Evolutionary conservation across 2,888 invertebrate genomes (phyloP).

Genomic region (Hemaris fuciformis): DNA sequence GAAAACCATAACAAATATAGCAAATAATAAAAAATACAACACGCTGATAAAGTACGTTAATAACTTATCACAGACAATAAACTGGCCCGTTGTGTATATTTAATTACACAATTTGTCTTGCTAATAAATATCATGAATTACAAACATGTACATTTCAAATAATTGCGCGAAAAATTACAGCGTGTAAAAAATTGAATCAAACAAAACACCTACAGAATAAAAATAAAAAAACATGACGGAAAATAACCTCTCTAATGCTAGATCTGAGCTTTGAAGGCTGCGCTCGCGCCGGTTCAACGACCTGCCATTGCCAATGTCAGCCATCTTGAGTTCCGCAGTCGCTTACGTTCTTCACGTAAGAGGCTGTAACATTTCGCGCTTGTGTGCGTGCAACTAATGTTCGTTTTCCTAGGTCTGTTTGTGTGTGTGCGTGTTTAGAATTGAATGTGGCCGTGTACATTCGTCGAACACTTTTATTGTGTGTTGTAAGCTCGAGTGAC

Average conservation of each 20-base stretch:
- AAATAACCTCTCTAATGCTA: constrained; percentile 78
- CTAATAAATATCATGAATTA: constrained; percentile 17
- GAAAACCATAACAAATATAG: constrained; percentile 2
- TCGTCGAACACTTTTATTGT: constrained; percentile 36
- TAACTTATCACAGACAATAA: constrained; percentile 16
- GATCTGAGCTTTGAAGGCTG: constrained; percentile 80
- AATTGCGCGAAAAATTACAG: constrained; percentile 22
- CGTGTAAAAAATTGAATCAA: constrained; percentile 34
- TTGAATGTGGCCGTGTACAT: constrained; percentile 48
- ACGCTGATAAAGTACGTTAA: constrained; percentile 31
- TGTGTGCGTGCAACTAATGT: constrained; percentile 71
- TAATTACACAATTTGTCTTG: constrained; percentile 16
- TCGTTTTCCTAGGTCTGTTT: constrained; percentile 72
- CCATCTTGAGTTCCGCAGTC: constrained; percentile 81
- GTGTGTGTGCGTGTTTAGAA: constrained; percentile 60
- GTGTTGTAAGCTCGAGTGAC: constrained; percentile 40
- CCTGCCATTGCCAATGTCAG: constrained; percentile 81
- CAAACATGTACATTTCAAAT: constrained; percentile 10
- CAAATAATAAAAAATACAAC: constrained; percentile 20
- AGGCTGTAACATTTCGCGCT: constrained; percentile 70
- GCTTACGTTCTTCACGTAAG: constrained; percentile 81
- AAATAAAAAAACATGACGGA: constrained; percentile 61
- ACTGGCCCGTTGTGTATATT: constrained; percentile 11
- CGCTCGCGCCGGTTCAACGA: constrained; percentile 71
- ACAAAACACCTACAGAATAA: constrained; percentile 47